Evolutionary conservation across 2,888 invertebrate species (phyloP).

Genomic region (Phaonia tiefii): DNA sequence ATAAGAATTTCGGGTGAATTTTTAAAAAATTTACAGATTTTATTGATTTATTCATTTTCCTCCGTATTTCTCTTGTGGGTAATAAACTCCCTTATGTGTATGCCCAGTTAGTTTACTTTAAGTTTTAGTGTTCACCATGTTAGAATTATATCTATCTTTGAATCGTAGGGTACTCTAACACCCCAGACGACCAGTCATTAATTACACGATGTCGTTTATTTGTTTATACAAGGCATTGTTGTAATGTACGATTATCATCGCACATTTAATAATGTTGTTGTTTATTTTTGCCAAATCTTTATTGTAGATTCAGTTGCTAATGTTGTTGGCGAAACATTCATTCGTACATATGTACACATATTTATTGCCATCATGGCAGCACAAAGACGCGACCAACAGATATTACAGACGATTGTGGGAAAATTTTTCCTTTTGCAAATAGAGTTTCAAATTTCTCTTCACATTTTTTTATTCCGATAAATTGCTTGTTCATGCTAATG

Average conservation of each 20-base stretch:
- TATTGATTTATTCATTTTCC: no score
- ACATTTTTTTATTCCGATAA: no score
- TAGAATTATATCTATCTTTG: no score
- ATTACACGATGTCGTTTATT: not conserved
- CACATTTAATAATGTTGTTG: slow-evolving; percentile 17
- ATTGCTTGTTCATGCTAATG: slow-evolving; percentile 44
- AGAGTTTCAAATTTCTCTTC: not conserved
- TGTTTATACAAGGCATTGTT: not conserved
- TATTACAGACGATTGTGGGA: slow-evolving; percentile 18
- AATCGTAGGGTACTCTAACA: not conserved
- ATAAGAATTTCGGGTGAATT: no score
- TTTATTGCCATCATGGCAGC: no score
- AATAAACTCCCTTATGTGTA: no score
- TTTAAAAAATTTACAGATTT: no score
- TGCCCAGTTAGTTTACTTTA: no score
- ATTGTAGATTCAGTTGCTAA: not conserved
- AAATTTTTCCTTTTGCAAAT: slow-evolving; percentile 14
- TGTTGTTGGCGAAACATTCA: not conserved
- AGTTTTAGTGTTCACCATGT: no score
- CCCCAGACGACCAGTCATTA: not conserved
- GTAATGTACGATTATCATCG: slow-evolving; percentile 11
- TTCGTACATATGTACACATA: not conserved
- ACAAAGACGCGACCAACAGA: slow-evolving; percentile 1
- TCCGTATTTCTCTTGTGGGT: no score
- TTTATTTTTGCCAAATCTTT: not conserved